These are phyloP conservation scores for Sminthurinus signatus DNA, from an alignment of 1,140 invertebrate genomes.

Conservation along the genomic window DNA sequence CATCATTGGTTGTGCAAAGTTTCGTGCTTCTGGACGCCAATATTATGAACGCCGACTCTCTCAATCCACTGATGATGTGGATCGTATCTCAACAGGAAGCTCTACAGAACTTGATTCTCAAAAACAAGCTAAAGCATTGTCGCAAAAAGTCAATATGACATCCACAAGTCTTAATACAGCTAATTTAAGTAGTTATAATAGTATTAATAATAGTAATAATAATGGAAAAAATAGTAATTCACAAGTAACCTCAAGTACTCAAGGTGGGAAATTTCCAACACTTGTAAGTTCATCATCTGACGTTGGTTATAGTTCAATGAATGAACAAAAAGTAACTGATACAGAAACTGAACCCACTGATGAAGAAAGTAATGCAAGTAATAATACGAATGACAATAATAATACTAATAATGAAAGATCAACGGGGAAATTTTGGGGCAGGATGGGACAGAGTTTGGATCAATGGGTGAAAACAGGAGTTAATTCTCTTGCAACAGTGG, in stretches of 20 bases:
- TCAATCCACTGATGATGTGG: slow-evolving; percentile 46
- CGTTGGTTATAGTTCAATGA: slow-evolving; percentile 52
- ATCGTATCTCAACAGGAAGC: slow-evolving; percentile 39
- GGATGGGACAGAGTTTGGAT: slow-evolving; percentile 40
- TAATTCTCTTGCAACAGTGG: slow-evolving; percentile 22
- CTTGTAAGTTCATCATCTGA: slow-evolving; percentile 44
- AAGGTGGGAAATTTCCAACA: slow-evolving; percentile 22
- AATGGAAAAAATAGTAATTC: slow-evolving; percentile 17
- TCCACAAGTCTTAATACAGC: slow-evolving; percentile 4
- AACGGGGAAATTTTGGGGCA: slow-evolving; percentile 31
- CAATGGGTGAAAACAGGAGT: slow-evolving; percentile 39
- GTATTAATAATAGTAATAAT: slow-evolving; percentile 34
- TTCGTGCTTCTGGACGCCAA: slow-evolving; percentile 59
- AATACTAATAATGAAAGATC: slow-evolving; percentile 25
- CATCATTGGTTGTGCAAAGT: slow-evolving; percentile 80
- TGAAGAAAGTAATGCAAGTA: slow-evolving; percentile 25
- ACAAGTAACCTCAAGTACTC: too few relatives aligned
- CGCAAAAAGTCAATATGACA: neutral
- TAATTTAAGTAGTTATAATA: neutral
- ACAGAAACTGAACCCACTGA: slow-evolving; percentile 17
- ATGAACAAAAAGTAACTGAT: slow-evolving; percentile 43
- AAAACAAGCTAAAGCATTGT: slow-evolving; percentile 12
- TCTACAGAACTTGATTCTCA: slow-evolving; percentile 33
- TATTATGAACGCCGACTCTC: slow-evolving; percentile 51
- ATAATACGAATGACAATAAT: slow-evolving; percentile 8